Evolutionary conservation across 1,140 invertebrate species (phyloP), one percentile per base, ranked within the genome.

Genomic region (Drosophila nannoptera): DNA sequence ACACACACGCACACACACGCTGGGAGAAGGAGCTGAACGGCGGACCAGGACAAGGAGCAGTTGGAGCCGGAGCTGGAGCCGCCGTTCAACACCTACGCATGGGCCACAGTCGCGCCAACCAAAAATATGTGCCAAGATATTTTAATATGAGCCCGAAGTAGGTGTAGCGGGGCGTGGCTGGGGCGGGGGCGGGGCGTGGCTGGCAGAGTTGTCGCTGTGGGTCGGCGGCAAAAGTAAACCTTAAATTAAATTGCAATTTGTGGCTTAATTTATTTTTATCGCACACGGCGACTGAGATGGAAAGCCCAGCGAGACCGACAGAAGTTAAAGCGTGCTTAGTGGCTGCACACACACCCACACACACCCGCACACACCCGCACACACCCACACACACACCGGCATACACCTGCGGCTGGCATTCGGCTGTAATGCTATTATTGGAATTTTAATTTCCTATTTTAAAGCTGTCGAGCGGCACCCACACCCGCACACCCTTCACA

Each of bases 231-330:
- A 80, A 84, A 73, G 73, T 74, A 84, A 84, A 84, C 81, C 81
- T 87, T 87, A 87, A 87, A 87, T 87, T 87, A 87, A 87, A 87
- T 87, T 87, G 84, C 84, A 86, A 87, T 87, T 87, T 87, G 84
- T 87, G 84, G 84, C 84, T 87, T 87, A 87, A 87, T 87, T 87
- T 87, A 87, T 87, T 87, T 87, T 84, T 84, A 84, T 84, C 73
- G 80, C 76, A 65, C 58, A 48, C 63, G 32, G 16, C 31, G 46
- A 29, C 53, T 32, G 54, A 56, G 40, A 56, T 45, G 45, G 54
- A 56, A 32, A 36, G 55, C 38, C 29, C 12, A 49, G 58, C 61
- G 48, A 32, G 54, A 60, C 36, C 14, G 22, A 49, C 60, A 74
- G 61, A 67, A 72, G 59, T 75, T 73, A 75, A 65, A 67, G 53